Base-by-base conservation (phyloP, 2,888 invertebrate genomes). In the Phalera bucephala region DNA sequence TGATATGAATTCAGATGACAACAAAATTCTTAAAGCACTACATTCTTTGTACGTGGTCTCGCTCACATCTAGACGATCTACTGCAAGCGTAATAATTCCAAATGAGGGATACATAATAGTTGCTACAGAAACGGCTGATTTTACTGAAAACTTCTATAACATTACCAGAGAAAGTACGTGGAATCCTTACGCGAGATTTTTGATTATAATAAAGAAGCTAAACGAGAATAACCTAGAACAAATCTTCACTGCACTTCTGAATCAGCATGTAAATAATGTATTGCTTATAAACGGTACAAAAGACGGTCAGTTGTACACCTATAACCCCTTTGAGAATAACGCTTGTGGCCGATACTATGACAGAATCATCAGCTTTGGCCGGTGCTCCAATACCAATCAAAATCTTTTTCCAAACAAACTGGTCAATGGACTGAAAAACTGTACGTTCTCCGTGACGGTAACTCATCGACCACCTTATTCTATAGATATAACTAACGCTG, bases 281-380 rank as follows among this genome's bases (percentile, higher is more conserved):
- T 13, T 79, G 1, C 40, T 81, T 2, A 27, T 75, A 2, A 67
- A 71, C 27, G 67, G 67, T 6, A 64, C 54, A 0, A 19, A 27
- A 0, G 52, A 68, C 1, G 52, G 55, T 3, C 43, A 72, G 1
- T 23, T 82, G 7, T 80, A 70, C 37, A 65, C 75, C 0, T 83
- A 80, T 42, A 73, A 83, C 44, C 75, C 82, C 0, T 82, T 64
- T 26, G 71, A 75, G 35, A 72, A 82, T 22, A 72, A 63, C 29
- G 68, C 65, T 0, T 84, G 84, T 32, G 84, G 84, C 10, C 69
- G 63, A 36, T 63, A 66, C 23, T 82, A 71, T 36, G 48, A 54
- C 2, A 45, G 53, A 19, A 42, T 82, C n/a, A 67, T 70, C 10
- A 37, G 53, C 15, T 51, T 60, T 1, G 84, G 83, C 3, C 47